A percentile compares a stretch with the other conserved stretches of the same genome.
These are phyloP conservation scores for Xiphorhynchus elegans DNA, from an alignment of 2,113 vertebrate species.

Conservation along the genomic window DNA sequence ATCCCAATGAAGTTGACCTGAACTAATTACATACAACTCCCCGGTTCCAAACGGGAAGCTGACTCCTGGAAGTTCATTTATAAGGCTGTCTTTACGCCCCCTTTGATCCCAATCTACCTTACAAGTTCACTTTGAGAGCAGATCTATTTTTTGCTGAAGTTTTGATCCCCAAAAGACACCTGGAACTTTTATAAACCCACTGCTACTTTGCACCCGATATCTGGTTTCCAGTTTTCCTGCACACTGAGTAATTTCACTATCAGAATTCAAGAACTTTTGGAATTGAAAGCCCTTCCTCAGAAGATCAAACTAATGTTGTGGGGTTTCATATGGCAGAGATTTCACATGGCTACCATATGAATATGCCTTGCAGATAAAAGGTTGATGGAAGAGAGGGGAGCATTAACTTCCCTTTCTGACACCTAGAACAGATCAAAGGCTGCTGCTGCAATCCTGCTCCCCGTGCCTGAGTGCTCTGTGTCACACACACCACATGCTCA, in stretches of 20 bases:
- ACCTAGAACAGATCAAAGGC: conserved; percentile 12
- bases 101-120: background rate
- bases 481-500: no score
- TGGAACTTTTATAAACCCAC: background rate
- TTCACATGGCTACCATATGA: background rate
- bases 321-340: background rate
- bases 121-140: background rate
- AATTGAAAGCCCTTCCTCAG: background rate
- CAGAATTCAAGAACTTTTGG: background rate
- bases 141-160: background rate
- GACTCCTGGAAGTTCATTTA: accelerated
- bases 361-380: background rate
- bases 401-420: background rate
- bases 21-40: background rate
- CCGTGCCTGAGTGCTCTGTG: background rate
- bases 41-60: background rate
- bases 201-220: background rate
- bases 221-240: background rate
- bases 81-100: background rate
- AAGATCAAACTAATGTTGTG: background rate
- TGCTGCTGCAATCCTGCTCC: background rate
- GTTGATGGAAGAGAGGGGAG: background rate
- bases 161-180: background rate
- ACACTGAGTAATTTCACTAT: background rate
- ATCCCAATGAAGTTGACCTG: background rate